Conservation (phyloP, 1,140 invertebrate genomes). For the Tenebrio molitor region DNA sequence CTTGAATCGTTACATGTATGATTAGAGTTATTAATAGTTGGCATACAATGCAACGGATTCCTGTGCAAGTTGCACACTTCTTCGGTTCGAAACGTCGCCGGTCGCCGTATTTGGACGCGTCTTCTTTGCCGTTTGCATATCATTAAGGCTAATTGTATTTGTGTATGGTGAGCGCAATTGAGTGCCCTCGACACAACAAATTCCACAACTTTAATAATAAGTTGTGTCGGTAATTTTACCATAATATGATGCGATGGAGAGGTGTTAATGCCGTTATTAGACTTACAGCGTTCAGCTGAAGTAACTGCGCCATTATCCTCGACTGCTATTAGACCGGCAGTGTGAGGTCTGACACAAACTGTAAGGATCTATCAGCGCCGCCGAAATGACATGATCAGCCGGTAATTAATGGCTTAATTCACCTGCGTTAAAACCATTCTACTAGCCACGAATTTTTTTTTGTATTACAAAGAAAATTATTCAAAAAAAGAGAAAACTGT, state of each 20-base stretch:
- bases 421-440: too few relatives aligned
- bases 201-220: conserved; percentile 50
- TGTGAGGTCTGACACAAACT: conserved; percentile 23
- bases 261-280: conserved; percentile 52
- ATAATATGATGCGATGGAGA: conserved; percentile 35
- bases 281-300: conserved; percentile 38
- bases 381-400: not conserved
- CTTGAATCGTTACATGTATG: conserved; percentile 48
- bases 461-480: too few relatives aligned
- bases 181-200: conserved; percentile 42
- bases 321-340: conserved; percentile 36
- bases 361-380: not conserved
- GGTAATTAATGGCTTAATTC: conserved; percentile 23
- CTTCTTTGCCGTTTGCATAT: conserved; percentile 47
- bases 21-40: conserved; percentile 53
- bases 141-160: conserved; percentile 46
- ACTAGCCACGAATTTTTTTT: too few relatives aligned
- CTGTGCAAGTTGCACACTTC: conserved; percentile 42
- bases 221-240: conserved; percentile 46
- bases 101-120: conserved; percentile 37
- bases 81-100: conserved; percentile 34
- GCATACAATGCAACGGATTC: conserved; percentile 50
- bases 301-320: conserved; percentile 40
- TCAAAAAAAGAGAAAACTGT: too few relatives aligned
- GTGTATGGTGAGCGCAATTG: conserved; percentile 31